Evolutionary conservation across 2,113 vertebrate species (phyloP), one percentile per base, ranked within the genome.

Genomic region (Nibea coibor): DNA sequence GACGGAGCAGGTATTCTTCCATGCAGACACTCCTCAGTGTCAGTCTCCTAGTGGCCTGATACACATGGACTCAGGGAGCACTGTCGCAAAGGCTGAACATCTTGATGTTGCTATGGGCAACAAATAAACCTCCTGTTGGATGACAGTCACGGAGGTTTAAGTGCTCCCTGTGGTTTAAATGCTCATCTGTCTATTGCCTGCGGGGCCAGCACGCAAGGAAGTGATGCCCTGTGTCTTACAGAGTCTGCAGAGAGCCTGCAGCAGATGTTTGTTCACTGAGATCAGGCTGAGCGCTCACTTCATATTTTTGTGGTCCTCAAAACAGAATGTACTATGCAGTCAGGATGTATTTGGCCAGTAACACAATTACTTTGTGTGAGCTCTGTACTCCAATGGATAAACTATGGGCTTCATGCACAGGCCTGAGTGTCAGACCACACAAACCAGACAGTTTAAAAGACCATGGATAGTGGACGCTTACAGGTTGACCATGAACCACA

Each of bases 161-260:
- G 71, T 75, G 63, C 71, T 71, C 66, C 64, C 64, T 69, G 72
- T 75, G 45, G 20, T 56, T 62, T 64, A 70, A 59, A 72, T 12
- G 50, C 35, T 71, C 50, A 28, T 71, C 14, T 43, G 26, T 57
- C n/a, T 39, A 6, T 65, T 47, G 61, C 73, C 67, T 20, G 80
- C 12, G 35, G 72, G 28, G 61, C 15, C 22, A 35, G 4, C 24
- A 28, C 51, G 39, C 7, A 39, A 48, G 50, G 59, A 64, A 48
- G 28, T 56, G 57, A 42, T 67, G 63, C 42, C 58, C 39, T 50
- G 59, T 31, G 5, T 28, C 56, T 35, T 43, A 51, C 47, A 31
- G 31, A 35, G 31, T 35, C 31, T 8, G 10, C 16, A 53, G 64
- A 61, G 28, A 73, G 56, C 42, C 20, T 35, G 53, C 53, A 81